Evolutionary conservation across 2,113 vertebrate genomes (phyloP), one percentile per base, ranked within the genome.

Genomic region (Okapia johnstoni): DNA sequence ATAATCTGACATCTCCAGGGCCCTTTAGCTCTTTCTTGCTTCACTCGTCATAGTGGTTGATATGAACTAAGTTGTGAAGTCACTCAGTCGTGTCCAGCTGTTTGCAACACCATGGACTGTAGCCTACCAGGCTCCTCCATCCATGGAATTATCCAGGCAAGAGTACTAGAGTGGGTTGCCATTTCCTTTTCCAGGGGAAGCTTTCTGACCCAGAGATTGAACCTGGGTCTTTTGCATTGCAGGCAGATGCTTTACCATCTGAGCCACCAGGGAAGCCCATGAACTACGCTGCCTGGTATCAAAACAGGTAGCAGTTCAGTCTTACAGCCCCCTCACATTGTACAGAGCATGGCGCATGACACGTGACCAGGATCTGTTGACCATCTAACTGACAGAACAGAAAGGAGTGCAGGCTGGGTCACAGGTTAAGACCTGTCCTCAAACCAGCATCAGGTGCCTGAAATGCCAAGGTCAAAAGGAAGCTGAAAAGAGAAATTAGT

Each of bases 221-320:
- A 70, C 5, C 9, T 5, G 0, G 10, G 66, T 70, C 10, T 6
- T n/a, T 19, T 0, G 0, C 66, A 40, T 23, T 23, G n/a, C n/a
- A 40, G 10, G 10, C n/a, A 23, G 10, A 70, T 0, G 2, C 19
- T 70, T 40, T 70, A 70, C 19, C 66, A 40, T 40, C n/a, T 40
- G 19, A 70, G 19, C n/a, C 19, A 40, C 66, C 5, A 6, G 66
- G 10, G 2, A 70, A 70, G 66, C 10, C 66, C 66, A 40, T 50
- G 3, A 87, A 84, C 28, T 11, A 52, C 66, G 43, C 14, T 36
- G 43, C 12, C 33, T 90, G 10, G 25, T 16, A 40, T 8, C n/a
- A 28, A 66, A 5, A 9, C 6, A 28, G 28, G 60, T 21, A 6
- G 17, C n/a, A 61, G 7, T 13, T 76, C 55, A 85, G 77, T 26